Evolutionary conservation across 2,888 invertebrate species (phyloP).

Genomic region (Torymus auratus): DNA sequence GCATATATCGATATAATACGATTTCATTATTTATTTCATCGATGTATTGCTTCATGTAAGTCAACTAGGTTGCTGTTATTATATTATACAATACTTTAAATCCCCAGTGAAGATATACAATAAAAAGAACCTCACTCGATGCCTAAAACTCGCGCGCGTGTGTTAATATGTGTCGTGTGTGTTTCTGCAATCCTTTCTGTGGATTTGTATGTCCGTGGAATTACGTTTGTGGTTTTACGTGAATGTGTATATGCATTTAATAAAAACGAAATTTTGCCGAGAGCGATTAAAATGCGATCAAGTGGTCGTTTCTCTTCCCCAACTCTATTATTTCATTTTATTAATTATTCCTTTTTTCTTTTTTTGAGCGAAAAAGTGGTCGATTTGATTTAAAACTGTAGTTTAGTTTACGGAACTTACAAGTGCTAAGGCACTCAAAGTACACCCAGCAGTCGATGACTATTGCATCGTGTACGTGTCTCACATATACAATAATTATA

Average conservation of each 20-base stretch:
- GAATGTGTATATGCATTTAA: background rate
- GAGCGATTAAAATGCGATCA: constrained; percentile 27
- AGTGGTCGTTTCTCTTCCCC: constrained; percentile 35
- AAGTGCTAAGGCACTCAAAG: constrained; percentile 73
- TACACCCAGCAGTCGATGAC: constrained; percentile 63
- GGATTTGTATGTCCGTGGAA: too few species aligned
- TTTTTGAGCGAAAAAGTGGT: constrained; percentile 45
- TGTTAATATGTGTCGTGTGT: background rate
- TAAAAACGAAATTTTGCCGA: constrained; percentile 21
- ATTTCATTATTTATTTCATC: constrained; percentile 26
- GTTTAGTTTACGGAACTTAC: constrained; percentile 62
- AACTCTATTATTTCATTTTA: too few species aligned
- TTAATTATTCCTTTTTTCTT: background rate
- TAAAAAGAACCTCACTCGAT: constrained; percentile 26
- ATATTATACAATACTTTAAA: constrained; percentile 37
- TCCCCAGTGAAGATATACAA: constrained; percentile 14
- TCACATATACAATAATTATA: constrained; percentile 48
- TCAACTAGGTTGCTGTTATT: constrained; percentile 44
- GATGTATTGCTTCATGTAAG: constrained; percentile 55
- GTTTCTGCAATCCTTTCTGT: background rate
- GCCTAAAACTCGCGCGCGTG: constrained; percentile 16
- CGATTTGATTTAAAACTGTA: constrained; percentile 55
- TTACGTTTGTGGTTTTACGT: background rate
- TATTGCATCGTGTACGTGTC: constrained; percentile 54
- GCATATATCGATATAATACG: constrained; percentile 23